phyloP scores from a whole-genome alignment of 2,888 invertebrate species.

The Tachina grossa region DNA sequence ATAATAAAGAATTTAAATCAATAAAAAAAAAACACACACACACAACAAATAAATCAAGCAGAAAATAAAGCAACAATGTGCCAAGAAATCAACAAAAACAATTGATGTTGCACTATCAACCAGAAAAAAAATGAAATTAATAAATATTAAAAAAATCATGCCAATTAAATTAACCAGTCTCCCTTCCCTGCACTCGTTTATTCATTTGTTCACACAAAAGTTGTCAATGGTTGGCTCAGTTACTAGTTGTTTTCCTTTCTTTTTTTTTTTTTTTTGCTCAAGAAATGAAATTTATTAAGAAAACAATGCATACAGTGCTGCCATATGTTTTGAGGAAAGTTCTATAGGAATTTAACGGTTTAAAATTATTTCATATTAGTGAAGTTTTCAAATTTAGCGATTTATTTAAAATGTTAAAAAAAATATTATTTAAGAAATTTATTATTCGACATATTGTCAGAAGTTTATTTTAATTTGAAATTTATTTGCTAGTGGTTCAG shows the following conservation, averaged over 20 bases:
- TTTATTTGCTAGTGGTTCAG: too few species aligned
- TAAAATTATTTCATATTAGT: too few species aligned
- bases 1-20: constrained; percentile 62
- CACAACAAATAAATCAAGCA: constrained; percentile 40
- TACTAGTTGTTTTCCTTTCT: constrained; percentile 7
- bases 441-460: too few species aligned
- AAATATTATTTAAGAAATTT: too few species aligned
- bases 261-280: not conserved
- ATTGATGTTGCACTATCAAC: constrained; percentile 10
- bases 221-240: constrained; percentile 28
- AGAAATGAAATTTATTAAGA: constrained; percentile 26
- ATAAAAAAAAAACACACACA: constrained; percentile 15
- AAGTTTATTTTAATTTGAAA: too few species aligned
- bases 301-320: constrained; percentile 12
- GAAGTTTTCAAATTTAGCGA: too few species aligned
- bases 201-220: constrained; percentile 47
- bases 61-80: constrained; percentile 26
- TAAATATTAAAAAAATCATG: constrained; percentile 45
- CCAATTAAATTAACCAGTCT: constrained; percentile 68
- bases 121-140: not conserved
- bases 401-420: too few species aligned
- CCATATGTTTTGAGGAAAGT: not conserved
- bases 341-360: not conserved
- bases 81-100: constrained; percentile 27
- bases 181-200: constrained; percentile 35